Base-by-base conservation (phyloP, 2,113 vertebrate genomes). In the Oplegnathus fasciatus region DNA sequence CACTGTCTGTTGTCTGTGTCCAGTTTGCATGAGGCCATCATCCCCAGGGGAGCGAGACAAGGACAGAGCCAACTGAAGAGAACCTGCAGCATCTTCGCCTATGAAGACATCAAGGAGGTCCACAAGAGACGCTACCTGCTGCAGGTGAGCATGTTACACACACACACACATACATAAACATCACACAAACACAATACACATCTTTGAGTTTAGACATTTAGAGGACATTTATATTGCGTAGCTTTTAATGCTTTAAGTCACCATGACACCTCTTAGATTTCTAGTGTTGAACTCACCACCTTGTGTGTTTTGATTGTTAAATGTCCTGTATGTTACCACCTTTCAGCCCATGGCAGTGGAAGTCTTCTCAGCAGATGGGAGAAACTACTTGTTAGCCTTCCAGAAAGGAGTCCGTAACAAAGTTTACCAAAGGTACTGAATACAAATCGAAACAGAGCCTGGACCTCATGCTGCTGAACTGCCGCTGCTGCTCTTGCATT, bases 391-490 rank as follows among this genome's bases (percentile, higher is more conserved):
- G 87, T 91, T 99, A 32, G 97, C 98, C 76, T 99, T 99, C 94
- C 98, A 99, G 89, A 99, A 99, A 88, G 98, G 98, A 67, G 96
- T 99, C 69, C 96, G 98, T 88, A 99, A 99, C 95, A 99, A 99
- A 96, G 98, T 99, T 83, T 99, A 99, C 93, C 98, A 99, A 93
- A 99, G 98, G 98, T 99, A 95, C 61, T 4, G 57, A 61, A 55
- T 3, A 1, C 1, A 24, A n/a, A 44, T 2, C 2, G 0, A 57
- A 6, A 60, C 9, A 5, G 2, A 20, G 32, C 34, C 6, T 2
- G 4, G 26, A 11, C 75, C 9, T n/a, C 26, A 24, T n/a, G 15
- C 26, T 73, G 8, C 32, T 67, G 65, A 10, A 20, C 28, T 32
- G 28, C 58, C 17, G 15, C 30, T 37, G 44, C 42, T 37, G 28